phyloP scores from a whole-genome alignment of 2,888 invertebrate species.

The Drosophila gaucha region DNA sequence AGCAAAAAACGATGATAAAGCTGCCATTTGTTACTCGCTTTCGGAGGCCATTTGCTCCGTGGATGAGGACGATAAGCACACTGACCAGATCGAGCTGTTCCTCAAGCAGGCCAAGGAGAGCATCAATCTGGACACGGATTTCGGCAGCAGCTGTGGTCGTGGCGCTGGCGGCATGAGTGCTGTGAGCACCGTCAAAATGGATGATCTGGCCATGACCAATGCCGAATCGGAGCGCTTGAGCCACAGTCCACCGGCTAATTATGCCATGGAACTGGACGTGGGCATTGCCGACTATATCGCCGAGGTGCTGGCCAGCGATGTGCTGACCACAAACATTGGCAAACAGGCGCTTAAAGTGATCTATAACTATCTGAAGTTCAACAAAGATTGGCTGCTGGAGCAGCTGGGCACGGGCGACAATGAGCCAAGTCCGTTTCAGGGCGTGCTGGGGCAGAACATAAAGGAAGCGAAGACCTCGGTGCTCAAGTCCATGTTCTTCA shows the following conservation, averaged over 20 bases:
- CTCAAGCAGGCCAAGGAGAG: conserved; percentile 86
- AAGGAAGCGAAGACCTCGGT: conserved; percentile 85
- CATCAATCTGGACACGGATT: conserved; percentile 84
- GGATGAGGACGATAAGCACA: conserved; percentile 92
- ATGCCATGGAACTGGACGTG: conserved; percentile 84
- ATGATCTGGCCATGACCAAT: conserved; percentile 73
- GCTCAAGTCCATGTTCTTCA: conserved; percentile 92
- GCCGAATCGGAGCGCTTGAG: conserved; percentile 79
- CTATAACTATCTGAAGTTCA: conserved; percentile 89
- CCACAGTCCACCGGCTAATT: conserved; percentile 81
- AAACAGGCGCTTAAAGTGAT: conserved; percentile 86
- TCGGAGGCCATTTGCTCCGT: conserved; percentile 92
- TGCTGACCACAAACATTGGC: conserved; percentile 87
- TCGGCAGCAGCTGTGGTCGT: conserved; percentile 44
- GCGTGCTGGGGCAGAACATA: conserved; percentile 84
- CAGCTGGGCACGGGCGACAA: conserved; percentile 85
- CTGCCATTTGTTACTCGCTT: conserved; percentile 88
- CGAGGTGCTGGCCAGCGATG: conserved; percentile 87
- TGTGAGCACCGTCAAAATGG: conserved; percentile 83
- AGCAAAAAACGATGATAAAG: conserved; percentile 79
- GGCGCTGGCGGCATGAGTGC: conserved; percentile 77
- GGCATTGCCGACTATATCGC: conserved; percentile 85
- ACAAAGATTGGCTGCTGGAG: conserved; percentile 89
- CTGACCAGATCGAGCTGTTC: conserved; percentile 89
- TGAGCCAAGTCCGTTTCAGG: conserved; percentile 80